phyloP scores from a whole-genome alignment of 2,797 vertebrate species.

The Alectoris magna region DNA sequence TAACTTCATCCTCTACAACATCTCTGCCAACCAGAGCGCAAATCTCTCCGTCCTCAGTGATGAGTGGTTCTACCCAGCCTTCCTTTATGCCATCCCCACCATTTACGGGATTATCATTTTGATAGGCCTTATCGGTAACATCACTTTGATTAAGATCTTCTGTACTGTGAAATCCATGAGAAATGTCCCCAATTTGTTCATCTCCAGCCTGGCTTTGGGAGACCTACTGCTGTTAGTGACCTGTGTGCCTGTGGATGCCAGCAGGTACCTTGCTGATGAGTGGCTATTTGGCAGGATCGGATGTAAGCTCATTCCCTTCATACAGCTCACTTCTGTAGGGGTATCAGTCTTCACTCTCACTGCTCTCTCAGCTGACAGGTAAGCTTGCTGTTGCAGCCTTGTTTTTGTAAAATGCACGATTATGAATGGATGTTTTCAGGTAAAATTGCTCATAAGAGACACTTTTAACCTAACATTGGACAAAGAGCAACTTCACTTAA shows the following conservation, averaged over 20 bases:
- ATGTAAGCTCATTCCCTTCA: slow-evolving; percentile 96
- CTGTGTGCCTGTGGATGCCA: slow-evolving; percentile 95
- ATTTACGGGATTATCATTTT: slow-evolving; percentile 90
- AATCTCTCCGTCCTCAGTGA: slow-evolving; percentile 62
- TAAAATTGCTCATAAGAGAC: background rate
- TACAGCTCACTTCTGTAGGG: slow-evolving; percentile 96
- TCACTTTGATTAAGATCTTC: slow-evolving; percentile 94
- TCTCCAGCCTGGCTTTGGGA: slow-evolving; percentile 94
- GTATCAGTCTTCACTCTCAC: slow-evolving; percentile 98
- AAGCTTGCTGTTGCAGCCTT: slow-evolving; percentile 56
- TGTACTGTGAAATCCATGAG: slow-evolving; percentile 91
- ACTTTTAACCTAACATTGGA: background rate
- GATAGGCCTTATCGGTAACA: slow-evolving; percentile 91
- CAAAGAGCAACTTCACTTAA: background rate
- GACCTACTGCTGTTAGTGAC: slow-evolving; percentile 93
- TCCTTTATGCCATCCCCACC: slow-evolving; percentile 86
- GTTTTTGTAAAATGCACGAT: background rate
- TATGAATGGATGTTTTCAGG: background rate
- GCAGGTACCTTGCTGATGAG: slow-evolving; percentile 90
- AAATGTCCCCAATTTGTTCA: slow-evolving; percentile 94
- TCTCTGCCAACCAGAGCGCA: slow-evolving; percentile 71
- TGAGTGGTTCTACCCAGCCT: slow-evolving; percentile 82
- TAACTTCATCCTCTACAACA: slow-evolving; percentile 69
- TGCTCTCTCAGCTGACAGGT: slow-evolving; percentile 97
- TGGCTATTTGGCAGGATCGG: slow-evolving; percentile 95